phyloP scores from a whole-genome alignment of 2,888 invertebrate species.

The Lithosia quadra region DNA sequence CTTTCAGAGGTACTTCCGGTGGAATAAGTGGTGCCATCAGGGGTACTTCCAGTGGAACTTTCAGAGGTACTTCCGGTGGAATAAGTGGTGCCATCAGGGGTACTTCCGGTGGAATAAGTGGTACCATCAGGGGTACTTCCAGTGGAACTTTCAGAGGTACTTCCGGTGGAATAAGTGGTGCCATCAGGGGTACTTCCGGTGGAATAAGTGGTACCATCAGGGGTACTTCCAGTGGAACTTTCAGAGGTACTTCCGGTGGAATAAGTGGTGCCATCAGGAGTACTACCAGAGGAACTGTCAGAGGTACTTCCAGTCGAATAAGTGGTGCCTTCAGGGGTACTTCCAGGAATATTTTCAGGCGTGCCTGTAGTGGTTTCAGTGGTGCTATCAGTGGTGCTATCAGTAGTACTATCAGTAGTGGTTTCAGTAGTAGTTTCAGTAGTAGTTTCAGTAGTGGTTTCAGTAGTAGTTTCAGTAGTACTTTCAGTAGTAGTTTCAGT shows the following conservation, averaged over 20 bases:
- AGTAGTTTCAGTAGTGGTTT: background rate
- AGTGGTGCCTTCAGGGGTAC: background rate
- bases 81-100: too few relatives aligned
- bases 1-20: too few relatives aligned
- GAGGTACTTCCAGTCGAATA: background rate
- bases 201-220: background rate
- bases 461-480: background rate
- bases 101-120: too few relatives aligned
- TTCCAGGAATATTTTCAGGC: background rate
- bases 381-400: background rate
- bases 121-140: too few relatives aligned
- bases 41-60: too few relatives aligned
- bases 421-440: background rate
- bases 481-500: background rate
- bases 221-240: background rate
- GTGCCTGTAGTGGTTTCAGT: background rate
- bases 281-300: background rate
- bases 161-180: background rate
- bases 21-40: too few relatives aligned
- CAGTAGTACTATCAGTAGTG: background rate
- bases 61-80: background rate
- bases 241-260: background rate
- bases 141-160: background rate
- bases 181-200: background rate
- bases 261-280: background rate